Evolutionary conservation across 2,113 vertebrate genomes (phyloP).

Genomic region (Dicaeum eximium): DNA sequence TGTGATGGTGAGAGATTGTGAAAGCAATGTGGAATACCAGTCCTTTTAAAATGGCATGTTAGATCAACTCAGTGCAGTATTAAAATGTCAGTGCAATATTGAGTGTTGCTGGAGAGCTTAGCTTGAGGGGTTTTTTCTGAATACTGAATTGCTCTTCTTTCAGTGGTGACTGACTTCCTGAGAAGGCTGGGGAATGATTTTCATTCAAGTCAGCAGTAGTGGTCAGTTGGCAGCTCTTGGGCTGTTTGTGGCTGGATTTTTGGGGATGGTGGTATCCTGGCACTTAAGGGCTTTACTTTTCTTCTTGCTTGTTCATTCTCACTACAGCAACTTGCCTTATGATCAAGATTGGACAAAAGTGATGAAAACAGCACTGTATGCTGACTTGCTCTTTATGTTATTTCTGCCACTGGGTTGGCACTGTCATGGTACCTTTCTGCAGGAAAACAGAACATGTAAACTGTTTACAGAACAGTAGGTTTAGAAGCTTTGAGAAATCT

Average conservation of each 20-base stretch:
- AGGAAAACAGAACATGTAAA: background rate
- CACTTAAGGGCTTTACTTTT: background rate
- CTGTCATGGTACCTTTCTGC: background rate
- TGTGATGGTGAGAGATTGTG: background rate
- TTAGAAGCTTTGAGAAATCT: background rate
- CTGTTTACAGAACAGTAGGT: background rate
- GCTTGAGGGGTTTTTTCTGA: background rate
- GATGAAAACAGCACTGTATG: background rate
- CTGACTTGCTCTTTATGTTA: background rate
- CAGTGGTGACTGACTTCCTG: background rate
- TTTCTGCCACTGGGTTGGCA: background rate
- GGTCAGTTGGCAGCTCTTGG: background rate
- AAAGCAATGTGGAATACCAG: background rate
- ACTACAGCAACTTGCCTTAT: background rate
- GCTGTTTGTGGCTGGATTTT: background rate
- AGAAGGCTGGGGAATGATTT: background rate
- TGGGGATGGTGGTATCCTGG: background rate
- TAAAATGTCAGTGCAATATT: conserved; percentile 4
- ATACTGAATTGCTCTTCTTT: background rate
- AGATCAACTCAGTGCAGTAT: background rate
- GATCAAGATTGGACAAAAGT: background rate
- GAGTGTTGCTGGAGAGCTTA: background rate
- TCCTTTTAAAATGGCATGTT: background rate
- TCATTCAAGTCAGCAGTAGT: background rate
- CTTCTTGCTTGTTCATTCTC: background rate